Evolutionary conservation across 2,113 vertebrate genomes (phyloP).

Genomic region (Phoxinus phoxinus): DNA sequence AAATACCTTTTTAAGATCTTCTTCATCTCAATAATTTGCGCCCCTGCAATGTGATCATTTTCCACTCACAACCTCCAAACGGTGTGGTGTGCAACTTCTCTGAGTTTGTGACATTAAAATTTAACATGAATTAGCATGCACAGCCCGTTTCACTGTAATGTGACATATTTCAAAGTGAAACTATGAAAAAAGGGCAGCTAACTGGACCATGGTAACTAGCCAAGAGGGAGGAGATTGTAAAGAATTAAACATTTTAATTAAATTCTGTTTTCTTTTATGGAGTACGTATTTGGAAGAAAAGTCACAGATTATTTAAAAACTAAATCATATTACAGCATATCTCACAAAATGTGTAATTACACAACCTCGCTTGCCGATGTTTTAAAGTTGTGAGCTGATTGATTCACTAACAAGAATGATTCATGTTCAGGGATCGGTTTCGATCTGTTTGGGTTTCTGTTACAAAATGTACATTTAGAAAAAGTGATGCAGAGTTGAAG

Average conservation of each 20-base stretch:
- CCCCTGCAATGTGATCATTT: slow-evolving; percentile 7
- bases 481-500: background rate
- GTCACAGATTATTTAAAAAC: background rate
- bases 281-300: background rate
- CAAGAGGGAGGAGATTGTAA: background rate
- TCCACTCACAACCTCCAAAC: background rate
- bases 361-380: too few relatives aligned
- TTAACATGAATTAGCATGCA: background rate
- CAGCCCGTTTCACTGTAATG: background rate
- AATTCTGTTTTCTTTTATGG: background rate
- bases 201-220: background rate
- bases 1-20: background rate
- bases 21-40: background rate
- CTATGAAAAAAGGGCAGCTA: background rate
- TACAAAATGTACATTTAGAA: background rate
- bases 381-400: background rate
- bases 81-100: background rate
- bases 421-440: background rate
- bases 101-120: background rate
- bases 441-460: background rate
- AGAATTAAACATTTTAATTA: background rate
- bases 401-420: background rate
- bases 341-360: too few relatives aligned
- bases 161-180: background rate
- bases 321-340: too few relatives aligned